Evolutionary conservation across 2,888 invertebrate genomes (phyloP).

Genomic region (Fragum whitleyi): DNA sequence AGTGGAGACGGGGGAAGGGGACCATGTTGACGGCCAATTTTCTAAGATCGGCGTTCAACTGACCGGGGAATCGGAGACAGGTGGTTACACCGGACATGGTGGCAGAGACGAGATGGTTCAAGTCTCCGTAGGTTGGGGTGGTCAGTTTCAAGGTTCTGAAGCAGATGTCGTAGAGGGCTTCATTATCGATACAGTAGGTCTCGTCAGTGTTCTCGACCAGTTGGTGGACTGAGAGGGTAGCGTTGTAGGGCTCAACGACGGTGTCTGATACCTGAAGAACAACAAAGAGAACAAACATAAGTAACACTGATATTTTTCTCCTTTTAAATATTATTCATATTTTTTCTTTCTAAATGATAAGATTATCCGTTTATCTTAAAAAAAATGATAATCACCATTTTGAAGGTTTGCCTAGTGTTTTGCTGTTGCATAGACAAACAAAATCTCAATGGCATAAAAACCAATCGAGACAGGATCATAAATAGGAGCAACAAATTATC

Average conservation of each 20-base stretch:
- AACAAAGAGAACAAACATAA: neutral
- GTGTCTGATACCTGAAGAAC: slow-evolving; percentile 90
- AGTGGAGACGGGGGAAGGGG: slow-evolving; percentile 94
- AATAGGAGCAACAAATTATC: no score
- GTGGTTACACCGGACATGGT: slow-evolving; percentile 89
- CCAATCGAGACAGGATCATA: no score
- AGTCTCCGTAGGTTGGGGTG: slow-evolving; percentile 94
- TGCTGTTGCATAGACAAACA: no score
- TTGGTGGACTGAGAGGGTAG: slow-evolving; percentile 89
- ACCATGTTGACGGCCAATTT: slow-evolving; percentile 89
- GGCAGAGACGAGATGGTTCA: slow-evolving; percentile 91
- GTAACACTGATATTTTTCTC: no score
- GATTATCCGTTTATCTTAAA: neutral
- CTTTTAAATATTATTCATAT: neutral
- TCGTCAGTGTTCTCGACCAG: slow-evolving; percentile 95
- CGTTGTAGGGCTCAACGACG: slow-evolving; percentile 91
- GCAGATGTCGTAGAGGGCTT: slow-evolving; percentile 91
- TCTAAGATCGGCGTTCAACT: slow-evolving; percentile 77
- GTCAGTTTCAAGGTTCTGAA: slow-evolving; percentile 93
- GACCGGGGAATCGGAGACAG: slow-evolving; percentile 91
- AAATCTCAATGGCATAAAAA: no score
- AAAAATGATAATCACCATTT: neutral
- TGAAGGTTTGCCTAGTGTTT: neutral
- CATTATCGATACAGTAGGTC: slow-evolving; percentile 95
- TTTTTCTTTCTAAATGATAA: neutral